Evolutionary conservation across 2,113 vertebrate species (phyloP), one percentile per base, ranked within the genome.

Genomic region (Pleuronectes platessa): DNA sequence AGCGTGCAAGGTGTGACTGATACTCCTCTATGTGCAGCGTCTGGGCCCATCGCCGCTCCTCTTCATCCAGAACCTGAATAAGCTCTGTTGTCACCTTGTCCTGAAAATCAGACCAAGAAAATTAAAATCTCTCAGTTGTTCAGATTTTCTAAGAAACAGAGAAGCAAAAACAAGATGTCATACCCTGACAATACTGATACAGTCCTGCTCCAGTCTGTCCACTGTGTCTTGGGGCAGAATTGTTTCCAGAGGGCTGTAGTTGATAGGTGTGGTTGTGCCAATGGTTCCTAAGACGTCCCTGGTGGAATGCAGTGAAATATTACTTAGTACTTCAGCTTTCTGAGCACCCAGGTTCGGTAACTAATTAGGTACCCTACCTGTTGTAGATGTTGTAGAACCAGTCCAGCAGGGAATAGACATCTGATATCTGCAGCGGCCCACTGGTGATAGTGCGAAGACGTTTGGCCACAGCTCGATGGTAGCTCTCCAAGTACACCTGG

Each of bases 311-410:
- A 2, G 20, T 7, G 11, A 40, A 55, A 35, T 5, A 14, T 71
- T 31, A 31, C 5, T 31, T 31, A 49, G 20, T 1, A 27, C 49
- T 67, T 61, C 13, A 61, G 17, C 26, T 65, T 59, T 47, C 15
- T 59, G 10, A 26, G 1, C 5, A 51, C 56, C 0, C 20, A 58
- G 14, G 17, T 56, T 55, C 14, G 55, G 11, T 2, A 17, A 65
- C 23, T 58, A 7, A 2, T 6, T 17, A 17, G 17, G 20, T 3
- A 7, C 21, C 85, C 84, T 75, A 97, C 97, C 96, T 96, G 89
- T 93, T 95, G 90, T 98, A 97, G 89, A 95, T 91, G 66, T 96
- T 96, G 90, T 96, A 94, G 92, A 96, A 95, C 96, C 97, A 98
- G 67, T 97, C 95, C 18, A 98, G 90, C 54, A 97, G 89, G 9